Conservation (phyloP, 1,140 invertebrate species). For the Aleiodes sp. region DNA sequence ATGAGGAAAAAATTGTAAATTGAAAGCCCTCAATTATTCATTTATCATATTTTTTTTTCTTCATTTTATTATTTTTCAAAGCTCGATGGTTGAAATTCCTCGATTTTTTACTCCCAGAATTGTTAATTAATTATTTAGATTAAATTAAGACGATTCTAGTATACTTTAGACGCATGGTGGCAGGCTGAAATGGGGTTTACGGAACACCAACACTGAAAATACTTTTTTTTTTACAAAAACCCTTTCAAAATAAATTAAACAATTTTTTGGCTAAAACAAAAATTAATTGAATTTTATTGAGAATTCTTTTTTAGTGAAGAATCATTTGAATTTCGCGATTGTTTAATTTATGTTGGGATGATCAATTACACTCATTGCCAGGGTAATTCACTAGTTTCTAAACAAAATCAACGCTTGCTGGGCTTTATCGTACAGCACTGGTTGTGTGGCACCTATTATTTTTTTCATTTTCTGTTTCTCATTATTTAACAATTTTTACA, state of each 20-base stretch:
- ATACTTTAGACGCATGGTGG: slow-evolving; percentile 59
- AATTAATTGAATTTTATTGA: not conserved
- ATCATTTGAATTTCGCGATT: too few relatives aligned
- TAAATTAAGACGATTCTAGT: slow-evolving; percentile 17
- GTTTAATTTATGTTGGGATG: too few relatives aligned
- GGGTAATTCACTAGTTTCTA: too few relatives aligned
- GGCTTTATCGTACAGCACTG: too few relatives aligned
- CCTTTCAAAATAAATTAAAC: slow-evolving; percentile 2
- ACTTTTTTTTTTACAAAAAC: not conserved
- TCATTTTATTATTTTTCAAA: not conserved
- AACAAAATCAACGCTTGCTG: too few relatives aligned
- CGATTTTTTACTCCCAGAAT: not conserved
- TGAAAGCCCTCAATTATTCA: slow-evolving; percentile 33
- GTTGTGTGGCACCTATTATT: too few relatives aligned
- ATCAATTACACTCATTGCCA: too few relatives aligned
- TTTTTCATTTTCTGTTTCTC: too few relatives aligned
- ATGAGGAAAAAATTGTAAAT: not conserved
- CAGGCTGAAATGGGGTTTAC: slow-evolving; percentile 47
- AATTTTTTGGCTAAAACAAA: not conserved
- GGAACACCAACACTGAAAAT: slow-evolving; percentile 37
- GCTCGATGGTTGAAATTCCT: not conserved
- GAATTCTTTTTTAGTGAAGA: not conserved
- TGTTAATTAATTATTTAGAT: not conserved
- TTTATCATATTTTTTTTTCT: slow-evolving; percentile 15
- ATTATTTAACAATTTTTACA: too few relatives aligned